Conservation (phyloP, 92 coral and sea anemone species). For the Palythoa heliodiscus region DNA sequence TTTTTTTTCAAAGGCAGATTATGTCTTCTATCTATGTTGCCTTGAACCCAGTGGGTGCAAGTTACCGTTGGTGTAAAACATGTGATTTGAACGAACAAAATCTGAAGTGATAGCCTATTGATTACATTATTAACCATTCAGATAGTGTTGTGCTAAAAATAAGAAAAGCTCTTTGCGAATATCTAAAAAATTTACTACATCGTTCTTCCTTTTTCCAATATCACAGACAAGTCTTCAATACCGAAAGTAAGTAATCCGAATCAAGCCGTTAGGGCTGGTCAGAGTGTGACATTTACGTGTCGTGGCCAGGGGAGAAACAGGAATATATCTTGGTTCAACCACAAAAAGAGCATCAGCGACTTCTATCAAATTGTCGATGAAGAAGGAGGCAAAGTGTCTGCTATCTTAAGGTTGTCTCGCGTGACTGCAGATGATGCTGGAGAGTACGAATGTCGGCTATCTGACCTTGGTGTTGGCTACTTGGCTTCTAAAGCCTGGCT, state of each 20-base stretch:
- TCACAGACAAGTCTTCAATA: not conserved
- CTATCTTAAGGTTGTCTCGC: slow-evolving; percentile 7
- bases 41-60: too few species aligned
- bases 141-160: not conserved
- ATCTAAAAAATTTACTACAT: not conserved
- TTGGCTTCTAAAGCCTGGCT: slow-evolving; percentile 31
- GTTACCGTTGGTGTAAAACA: too few species aligned
- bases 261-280: slow-evolving; percentile 21
- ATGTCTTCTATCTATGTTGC: too few species aligned
- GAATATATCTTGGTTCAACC: slow-evolving; percentile 25
- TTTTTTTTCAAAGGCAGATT: too few species aligned
- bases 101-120: too few species aligned
- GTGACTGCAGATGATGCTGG: slow-evolving; percentile 21
- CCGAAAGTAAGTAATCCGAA: slow-evolving; percentile 8
- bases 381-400: not conserved
- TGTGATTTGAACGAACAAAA: too few species aligned
- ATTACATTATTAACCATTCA: not conserved
- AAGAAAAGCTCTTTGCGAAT: not conserved
- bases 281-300: slow-evolving; percentile 13
- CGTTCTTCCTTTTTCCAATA: not conserved
- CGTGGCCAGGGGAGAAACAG: not conserved
- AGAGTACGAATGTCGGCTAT: slow-evolving; percentile 33
- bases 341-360: slow-evolving; percentile 23
- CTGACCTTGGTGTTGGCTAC: slow-evolving; percentile 33
- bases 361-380: slow-evolving; percentile 1